phyloP scores from a whole-genome alignment of 1,140 invertebrate species.

The Leptoteleia sp. region DNA sequence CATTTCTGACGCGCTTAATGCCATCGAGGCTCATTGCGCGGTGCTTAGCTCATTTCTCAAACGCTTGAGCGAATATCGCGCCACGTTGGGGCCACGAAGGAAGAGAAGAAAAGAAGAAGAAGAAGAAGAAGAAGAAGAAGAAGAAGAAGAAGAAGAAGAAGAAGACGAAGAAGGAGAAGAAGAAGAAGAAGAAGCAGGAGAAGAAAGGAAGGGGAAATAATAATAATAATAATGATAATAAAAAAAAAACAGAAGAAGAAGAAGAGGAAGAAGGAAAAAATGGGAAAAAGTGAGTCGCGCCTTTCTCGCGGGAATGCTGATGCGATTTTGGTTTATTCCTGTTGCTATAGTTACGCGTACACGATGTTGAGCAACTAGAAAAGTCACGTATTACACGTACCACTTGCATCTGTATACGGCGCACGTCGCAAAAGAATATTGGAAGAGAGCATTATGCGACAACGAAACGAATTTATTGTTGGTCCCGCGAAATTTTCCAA shows the following conservation, averaged over 20 bases:
- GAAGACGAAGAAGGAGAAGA: too few relatives aligned
- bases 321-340: conserved; percentile 65
- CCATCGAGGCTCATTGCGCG: conserved; percentile 37
- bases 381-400: conserved; percentile 67
- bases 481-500: conserved; percentile 56
- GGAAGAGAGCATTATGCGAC: conserved; percentile 66
- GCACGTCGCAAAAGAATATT: conserved; percentile 67
- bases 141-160: too few relatives aligned
- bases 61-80: conserved; percentile 31
- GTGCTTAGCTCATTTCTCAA: conserved; percentile 43
- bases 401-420: conserved; percentile 49
- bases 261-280: conserved; percentile 18
- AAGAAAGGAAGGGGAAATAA: too few relatives aligned
- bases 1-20: conserved; percentile 35
- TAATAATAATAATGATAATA: too few relatives aligned
- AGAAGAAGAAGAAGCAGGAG: too few relatives aligned
- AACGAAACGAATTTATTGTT: conserved; percentile 66
- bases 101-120: background rate
- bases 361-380: conserved; percentile 61
- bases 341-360: conserved; percentile 63
- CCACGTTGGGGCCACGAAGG: background rate
- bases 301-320: conserved; percentile 64
- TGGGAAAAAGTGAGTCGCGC: conserved; percentile 53
- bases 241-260: too few relatives aligned
- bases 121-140: too few relatives aligned